A percentile compares a stretch with the other conserved stretches of the same genome.
phyloP scores from a whole-genome alignment of 1,140 invertebrate species.

The Scaptomyza graminum region DNA sequence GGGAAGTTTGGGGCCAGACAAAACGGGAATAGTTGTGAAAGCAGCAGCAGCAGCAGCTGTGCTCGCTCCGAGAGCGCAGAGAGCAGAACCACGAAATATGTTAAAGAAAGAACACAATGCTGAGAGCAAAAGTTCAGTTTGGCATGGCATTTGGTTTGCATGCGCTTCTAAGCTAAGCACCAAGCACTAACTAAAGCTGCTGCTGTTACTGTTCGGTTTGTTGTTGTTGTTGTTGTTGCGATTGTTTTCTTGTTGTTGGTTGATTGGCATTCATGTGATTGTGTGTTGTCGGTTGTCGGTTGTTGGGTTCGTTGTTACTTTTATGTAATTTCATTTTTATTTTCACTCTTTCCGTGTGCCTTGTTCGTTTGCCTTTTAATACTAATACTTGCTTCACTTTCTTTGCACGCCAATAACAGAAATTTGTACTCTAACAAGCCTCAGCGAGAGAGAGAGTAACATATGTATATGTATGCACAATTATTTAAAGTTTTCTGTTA shows the following conservation, averaged over 20 bases:
- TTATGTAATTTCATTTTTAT: conserved; percentile 80
- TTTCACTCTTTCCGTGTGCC: conserved; percentile 60
- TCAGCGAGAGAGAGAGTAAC: conserved; percentile 4
- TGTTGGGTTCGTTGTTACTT: conserved; percentile 75
- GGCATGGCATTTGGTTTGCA: conserved; percentile 20
- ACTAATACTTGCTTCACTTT: conserved; percentile 70
- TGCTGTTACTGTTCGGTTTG: conserved; percentile 47
- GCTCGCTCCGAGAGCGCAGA: background rate
- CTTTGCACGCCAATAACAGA: conserved; percentile 45
- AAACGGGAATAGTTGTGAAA: conserved; percentile 76
- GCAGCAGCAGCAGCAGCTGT: conserved; percentile 21
- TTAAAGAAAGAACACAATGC: conserved; percentile 36
- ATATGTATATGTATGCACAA: background rate
- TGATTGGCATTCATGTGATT: conserved; percentile 51
- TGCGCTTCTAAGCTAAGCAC: conserved; percentile 41
- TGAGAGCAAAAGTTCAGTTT: conserved; percentile 54
- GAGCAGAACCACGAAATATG: conserved; percentile 43
- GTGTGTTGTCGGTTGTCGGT: conserved; percentile 2
- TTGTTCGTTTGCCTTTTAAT: conserved; percentile 5
- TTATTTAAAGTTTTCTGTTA: background rate
- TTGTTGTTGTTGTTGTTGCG: conserved; percentile 6
- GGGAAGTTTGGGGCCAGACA: conserved; percentile 38
- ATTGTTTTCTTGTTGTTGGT: conserved; percentile 21
- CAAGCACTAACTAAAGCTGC: conserved; percentile 1
- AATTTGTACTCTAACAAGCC: background rate